These are phyloP conservation scores for Drosophila pruinosa DNA, from an alignment of 1,140 invertebrate species.

Conservation along the genomic window DNA sequence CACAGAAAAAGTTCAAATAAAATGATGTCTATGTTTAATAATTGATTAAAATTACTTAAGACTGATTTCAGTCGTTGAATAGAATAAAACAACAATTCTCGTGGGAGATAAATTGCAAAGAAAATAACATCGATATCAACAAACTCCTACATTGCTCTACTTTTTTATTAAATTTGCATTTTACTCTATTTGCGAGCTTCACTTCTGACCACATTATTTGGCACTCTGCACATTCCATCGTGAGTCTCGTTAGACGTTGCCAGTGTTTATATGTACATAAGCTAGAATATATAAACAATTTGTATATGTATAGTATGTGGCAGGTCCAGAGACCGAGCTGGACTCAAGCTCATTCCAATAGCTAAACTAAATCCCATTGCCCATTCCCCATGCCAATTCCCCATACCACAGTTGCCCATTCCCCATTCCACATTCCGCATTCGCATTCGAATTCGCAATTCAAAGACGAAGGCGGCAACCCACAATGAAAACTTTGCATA, in stretches of 20 bases:
- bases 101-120: too few species aligned
- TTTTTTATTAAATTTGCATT: too few species aligned
- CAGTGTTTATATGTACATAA: neutral
- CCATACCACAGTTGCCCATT: neutral
- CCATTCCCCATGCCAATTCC: slow-evolving; percentile 15
- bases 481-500: slow-evolving; percentile 64
- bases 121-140: too few species aligned
- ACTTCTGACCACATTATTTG: neutral
- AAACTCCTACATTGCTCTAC: too few species aligned
- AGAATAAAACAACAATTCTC: too few species aligned
- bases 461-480: slow-evolving; percentile 26
- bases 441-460: slow-evolving; percentile 25
- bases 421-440: slow-evolving; percentile 11
- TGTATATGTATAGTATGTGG: neutral
- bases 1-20: too few species aligned
- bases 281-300: neutral
- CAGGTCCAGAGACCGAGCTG: neutral
- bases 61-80: too few species aligned
- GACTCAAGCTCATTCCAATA: neutral
- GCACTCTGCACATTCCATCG: neutral
- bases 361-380: neutral
- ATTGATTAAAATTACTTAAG: too few species aligned
- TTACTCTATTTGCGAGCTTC: neutral
- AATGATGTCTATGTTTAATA: too few species aligned
- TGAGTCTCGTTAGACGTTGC: neutral